Percentiles rank a stretch among this genome's conserved stretches.
Evolutionary conservation across 2,113 vertebrate genomes (phyloP).

Genomic region (Enhydra lutris): DNA sequence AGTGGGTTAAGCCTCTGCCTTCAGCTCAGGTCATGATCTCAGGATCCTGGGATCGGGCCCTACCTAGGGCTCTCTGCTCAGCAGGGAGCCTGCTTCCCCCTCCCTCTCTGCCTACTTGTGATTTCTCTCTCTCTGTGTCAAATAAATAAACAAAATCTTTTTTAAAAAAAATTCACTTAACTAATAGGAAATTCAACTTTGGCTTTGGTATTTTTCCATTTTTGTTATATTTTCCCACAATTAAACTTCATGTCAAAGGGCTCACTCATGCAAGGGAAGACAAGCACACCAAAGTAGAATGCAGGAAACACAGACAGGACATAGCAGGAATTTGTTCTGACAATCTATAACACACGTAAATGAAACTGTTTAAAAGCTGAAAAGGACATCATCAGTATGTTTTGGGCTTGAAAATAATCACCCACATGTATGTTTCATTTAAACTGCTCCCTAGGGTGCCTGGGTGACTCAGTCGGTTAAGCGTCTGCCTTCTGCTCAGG

Average conservation of each 20-base stretch:
- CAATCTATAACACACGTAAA: neutral
- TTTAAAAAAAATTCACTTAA: neutral
- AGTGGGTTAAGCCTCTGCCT: too few species aligned
- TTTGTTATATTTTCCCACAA: slow-evolving; percentile 19
- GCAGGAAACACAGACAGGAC: neutral
- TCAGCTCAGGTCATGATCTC: too few species aligned
- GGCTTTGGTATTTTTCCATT: neutral
- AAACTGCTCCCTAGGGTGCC: neutral
- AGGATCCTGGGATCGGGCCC: too few species aligned
- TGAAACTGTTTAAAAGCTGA: neutral
- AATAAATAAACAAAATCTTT: too few species aligned
- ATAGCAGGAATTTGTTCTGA: neutral
- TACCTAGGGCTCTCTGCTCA: too few species aligned
- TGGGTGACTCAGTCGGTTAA: neutral
- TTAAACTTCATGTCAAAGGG: neutral
- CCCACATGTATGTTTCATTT: neutral
- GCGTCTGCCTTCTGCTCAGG: neutral
- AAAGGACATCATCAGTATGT: neutral
- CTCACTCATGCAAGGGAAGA: neutral
- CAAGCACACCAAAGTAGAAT: neutral
- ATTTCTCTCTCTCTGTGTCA: too few species aligned
- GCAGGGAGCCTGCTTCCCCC: too few species aligned
- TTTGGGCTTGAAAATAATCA: neutral
- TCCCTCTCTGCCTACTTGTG: too few species aligned
- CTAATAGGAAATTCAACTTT: neutral